A percentile compares a stretch with the other conserved stretches of the same genome.
Conservation (phyloP, 2,797 vertebrate genomes). For the Monodelphis domestica region DNA sequence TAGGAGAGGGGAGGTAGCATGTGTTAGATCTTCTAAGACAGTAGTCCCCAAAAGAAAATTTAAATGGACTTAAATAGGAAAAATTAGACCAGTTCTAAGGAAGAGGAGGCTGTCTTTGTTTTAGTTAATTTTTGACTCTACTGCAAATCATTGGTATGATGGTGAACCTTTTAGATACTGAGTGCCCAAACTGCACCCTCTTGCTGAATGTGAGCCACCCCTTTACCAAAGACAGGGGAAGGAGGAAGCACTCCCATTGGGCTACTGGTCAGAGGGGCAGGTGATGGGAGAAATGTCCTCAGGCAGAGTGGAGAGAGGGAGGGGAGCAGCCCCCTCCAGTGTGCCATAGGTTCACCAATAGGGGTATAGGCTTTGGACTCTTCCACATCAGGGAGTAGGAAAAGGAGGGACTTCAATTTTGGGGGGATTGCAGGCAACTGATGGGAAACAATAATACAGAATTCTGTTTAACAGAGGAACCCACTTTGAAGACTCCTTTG, state of each 20-base stretch:
- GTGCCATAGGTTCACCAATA: no score
- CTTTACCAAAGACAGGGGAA: no score
- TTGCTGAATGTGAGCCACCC: no score
- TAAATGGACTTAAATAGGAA: background rate
- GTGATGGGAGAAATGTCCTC: no score
- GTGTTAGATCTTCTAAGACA: background rate
- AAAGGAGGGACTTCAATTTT: background rate
- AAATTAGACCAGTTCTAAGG: background rate
- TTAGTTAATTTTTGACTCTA: background rate
- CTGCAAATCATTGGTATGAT: no score
- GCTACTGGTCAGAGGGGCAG: no score
- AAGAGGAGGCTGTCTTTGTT: background rate
- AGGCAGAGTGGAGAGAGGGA: no score
- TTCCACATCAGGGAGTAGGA: background rate
- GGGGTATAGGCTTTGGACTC: no score
- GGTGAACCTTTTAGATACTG: no score
- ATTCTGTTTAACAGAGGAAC: background rate
- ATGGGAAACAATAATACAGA: background rate
- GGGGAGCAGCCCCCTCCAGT: no score
- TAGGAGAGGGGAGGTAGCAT: background rate
- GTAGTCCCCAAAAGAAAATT: background rate
- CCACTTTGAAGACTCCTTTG: background rate
- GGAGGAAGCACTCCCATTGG: no score
- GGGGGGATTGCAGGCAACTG: background rate
- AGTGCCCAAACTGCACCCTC: no score